phyloP scores from a whole-genome alignment of 1,140 invertebrate species.

The Drosophila tsacasi region DNA sequence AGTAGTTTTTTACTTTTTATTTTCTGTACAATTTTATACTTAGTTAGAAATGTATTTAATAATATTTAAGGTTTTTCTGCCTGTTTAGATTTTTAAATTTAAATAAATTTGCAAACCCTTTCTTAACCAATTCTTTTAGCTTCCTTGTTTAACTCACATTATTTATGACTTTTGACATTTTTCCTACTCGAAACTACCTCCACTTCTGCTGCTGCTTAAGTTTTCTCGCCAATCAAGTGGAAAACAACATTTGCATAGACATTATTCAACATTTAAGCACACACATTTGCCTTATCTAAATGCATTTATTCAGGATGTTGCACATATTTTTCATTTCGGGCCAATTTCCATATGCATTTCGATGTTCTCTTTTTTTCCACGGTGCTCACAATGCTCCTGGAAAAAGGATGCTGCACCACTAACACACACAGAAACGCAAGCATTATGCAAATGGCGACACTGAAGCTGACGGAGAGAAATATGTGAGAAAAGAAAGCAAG shows the following conservation, averaged over 20 bases:
- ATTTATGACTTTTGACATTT: conserved; percentile 13
- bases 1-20: neutral
- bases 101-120: neutral
- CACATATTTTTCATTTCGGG: conserved; percentile 49
- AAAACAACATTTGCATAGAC: conserved; percentile 40
- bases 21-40: neutral
- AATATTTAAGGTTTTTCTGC: neutral
- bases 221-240: conserved; percentile 26
- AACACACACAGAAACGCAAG: conserved; percentile 7
- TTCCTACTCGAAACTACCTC: neutral
- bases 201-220: neutral
- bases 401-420: conserved; percentile 55
- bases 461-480: conserved; percentile 39
- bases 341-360: conserved; percentile 36
- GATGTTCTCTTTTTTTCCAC: conserved; percentile 52
- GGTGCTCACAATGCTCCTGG: conserved; percentile 60
- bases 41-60: neutral
- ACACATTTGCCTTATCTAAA: conserved; percentile 39
- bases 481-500: conserved; percentile 3
- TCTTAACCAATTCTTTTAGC: neutral
- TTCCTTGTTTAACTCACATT: neutral
- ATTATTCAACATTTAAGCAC: conserved; percentile 45
- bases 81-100: neutral
- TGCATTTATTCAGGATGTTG: conserved; percentile 48
- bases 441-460: conserved; percentile 49